Base-by-base conservation (phyloP, 2,797 vertebrate genomes). In the Kryptopterus vitreolus region DNA sequence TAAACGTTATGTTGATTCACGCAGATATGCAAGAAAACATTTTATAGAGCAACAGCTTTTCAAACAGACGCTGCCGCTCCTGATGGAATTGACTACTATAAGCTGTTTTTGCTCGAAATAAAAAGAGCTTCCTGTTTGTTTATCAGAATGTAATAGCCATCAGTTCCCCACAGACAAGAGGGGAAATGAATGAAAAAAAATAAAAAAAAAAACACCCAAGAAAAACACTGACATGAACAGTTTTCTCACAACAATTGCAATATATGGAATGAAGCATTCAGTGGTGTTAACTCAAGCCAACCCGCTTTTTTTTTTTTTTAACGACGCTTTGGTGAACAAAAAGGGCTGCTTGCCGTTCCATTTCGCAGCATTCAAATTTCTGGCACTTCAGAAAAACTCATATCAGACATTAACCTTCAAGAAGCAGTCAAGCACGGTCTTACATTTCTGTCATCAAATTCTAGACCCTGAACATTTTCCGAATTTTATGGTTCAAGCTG, bases 101-200 rank as follows among this genome's bases (percentile, higher is more conserved):
- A 76, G 87, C 66, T 6, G 8, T 72, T 82, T 78, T 86, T 83
- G 82, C 86, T 88, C 89, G 87, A 79, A 85, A 76, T 81, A 70
- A 71, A 24, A 85, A 87, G 74, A 85, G 84, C 78, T 22, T 63
- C 65, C 62, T 82, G 88, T 89, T 88, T 89, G 89, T 87, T 90
- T 81, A 77, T 84, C 86, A 89, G 82, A 86, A 88, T 84, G 82
- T 85, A 82, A 88, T 87, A 88, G 85, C 87, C 85, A 90, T 91
- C 90, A 89, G 87, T 65, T 92, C 71, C 88, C 89, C 81, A 85
- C 85, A 90, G 83, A 82, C 83, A 90, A 77, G 86, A 43, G 80
- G 52, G 78, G 7, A 61, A 80, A 66, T 55, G 68, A 81, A 79
- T 66, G 53, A 43, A 38, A 70, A 38, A 77, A 53, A 33, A n/a